Evolutionary conservation across 2,113 vertebrate species (phyloP).

Genomic region (Zonotrichia leucophrys): DNA sequence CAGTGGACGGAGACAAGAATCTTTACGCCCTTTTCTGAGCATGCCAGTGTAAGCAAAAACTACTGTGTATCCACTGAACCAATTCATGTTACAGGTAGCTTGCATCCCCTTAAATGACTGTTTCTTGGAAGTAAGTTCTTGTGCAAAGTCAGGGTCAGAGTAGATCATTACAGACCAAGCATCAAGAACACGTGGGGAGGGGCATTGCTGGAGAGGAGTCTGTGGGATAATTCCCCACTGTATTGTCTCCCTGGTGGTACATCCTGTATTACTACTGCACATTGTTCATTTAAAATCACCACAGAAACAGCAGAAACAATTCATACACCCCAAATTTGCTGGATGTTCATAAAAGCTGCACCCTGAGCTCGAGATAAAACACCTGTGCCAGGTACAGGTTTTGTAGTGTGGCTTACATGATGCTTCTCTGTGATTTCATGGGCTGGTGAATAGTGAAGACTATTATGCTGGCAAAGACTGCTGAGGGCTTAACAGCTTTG

Average conservation of each 20-base stretch:
- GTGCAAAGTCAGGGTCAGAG: neutral
- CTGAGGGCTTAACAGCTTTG: neutral
- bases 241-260: neutral
- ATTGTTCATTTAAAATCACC: neutral
- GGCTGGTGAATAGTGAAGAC: neutral
- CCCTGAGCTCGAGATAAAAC: neutral
- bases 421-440: neutral
- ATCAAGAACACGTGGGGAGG: neutral
- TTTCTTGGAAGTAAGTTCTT: neutral
- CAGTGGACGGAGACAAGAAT: neutral
- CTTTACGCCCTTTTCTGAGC: neutral
- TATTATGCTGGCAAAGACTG: neutral
- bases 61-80: neutral
- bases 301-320: neutral
- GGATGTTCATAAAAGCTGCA: neutral
- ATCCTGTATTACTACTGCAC: neutral
- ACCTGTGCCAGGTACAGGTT: neutral
- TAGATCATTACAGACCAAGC: neutral
- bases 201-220: neutral
- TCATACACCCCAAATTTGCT: neutral
- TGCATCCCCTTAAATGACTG: neutral
- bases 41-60: neutral
- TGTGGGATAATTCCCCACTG: neutral
- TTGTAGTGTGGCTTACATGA: neutral
- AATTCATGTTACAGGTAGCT: neutral